Conservation (phyloP, 2,113 vertebrate genomes). For the Macquaria ambigua region DNA sequence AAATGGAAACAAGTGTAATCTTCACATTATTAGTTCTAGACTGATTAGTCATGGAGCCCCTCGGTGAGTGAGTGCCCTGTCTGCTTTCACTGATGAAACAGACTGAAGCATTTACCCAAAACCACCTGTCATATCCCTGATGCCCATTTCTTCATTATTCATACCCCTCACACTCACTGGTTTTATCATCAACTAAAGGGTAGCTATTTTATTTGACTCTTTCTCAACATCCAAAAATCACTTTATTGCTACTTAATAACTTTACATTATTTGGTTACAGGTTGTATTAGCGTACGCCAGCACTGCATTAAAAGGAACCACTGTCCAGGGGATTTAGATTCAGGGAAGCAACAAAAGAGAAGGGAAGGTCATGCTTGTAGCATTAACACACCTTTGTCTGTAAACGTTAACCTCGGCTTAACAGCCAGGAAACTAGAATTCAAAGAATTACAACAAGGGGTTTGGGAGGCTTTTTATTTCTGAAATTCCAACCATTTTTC, state of each 20-base stretch:
- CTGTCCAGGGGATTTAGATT: conserved; percentile 42
- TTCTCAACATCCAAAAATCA: not conserved
- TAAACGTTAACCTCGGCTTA: conserved; percentile 65
- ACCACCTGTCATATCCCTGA: conserved; percentile 29
- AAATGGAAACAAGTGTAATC: conserved; percentile 38
- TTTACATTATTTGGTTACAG: not conserved
- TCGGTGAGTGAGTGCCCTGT: conserved; percentile 13
- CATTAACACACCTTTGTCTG: conserved; percentile 67
- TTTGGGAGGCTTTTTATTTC: conserved; percentile 20
- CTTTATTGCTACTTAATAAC: not conserved
- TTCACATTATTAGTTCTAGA: conserved; percentile 44
- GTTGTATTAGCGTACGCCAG: not conserved
- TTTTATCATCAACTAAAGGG: not conserved
- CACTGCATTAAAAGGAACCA: conserved; percentile 2
- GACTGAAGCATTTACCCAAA: conserved; percentile 9
- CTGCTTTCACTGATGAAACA: conserved; percentile 21
- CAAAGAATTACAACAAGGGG: conserved; percentile 66
- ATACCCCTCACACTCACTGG: not conserved
- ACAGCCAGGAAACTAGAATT: conserved; percentile 67
- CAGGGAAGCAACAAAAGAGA: conserved; percentile 39
- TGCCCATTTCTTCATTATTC: not conserved
- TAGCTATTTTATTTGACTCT: not conserved
- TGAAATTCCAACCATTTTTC: conserved; percentile 66
- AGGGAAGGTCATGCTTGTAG: conserved; percentile 46
- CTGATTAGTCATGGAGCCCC: conserved; percentile 65